Conservation (phyloP, 2,888 invertebrate species). For the Marronus borbonicus region DNA sequence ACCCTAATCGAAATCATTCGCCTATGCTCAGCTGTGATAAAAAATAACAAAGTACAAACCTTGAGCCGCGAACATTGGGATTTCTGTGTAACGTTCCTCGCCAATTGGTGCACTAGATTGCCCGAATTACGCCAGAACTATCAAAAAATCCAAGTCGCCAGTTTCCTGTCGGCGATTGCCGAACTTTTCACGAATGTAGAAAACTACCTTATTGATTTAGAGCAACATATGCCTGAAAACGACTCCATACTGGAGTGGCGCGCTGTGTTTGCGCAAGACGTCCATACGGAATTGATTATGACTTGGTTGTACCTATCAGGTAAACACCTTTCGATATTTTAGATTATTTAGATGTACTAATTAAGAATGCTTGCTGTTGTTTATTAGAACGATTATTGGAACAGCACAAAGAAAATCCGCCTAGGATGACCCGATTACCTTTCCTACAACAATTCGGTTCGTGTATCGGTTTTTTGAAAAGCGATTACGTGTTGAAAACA, state of each 20-base stretch:
- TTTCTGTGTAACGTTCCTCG: conserved; percentile 79
- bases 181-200: conserved; percentile 72
- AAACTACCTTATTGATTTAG: conserved; percentile 68
- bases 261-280: conserved; percentile 81
- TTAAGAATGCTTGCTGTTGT: neutral
- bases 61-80: conserved; percentile 78
- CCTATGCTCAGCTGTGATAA: conserved; percentile 66
- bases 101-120: conserved; percentile 77
- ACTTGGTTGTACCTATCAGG: conserved; percentile 72
- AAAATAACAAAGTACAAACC: conserved; percentile 55
- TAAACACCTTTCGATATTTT: conserved; percentile 56
- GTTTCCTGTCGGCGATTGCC: conserved; percentile 72
- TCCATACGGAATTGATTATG: conserved; percentile 72
- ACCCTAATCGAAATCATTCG: conserved; percentile 69
- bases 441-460: conserved; percentile 64
- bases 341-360: neutral
- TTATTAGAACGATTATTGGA: conserved; percentile 58
- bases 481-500: conserved; percentile 53
- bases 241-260: conserved; percentile 81
- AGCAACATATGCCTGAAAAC: conserved; percentile 63
- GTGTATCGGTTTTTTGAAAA: conserved; percentile 59
- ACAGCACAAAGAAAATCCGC: conserved; percentile 55
- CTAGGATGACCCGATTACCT: conserved; percentile 57
- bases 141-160: conserved; percentile 73
- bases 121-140: conserved; percentile 67